Base-by-base conservation (phyloP, 1,140 invertebrate genomes). In the Heliconius hermathena region DNA sequence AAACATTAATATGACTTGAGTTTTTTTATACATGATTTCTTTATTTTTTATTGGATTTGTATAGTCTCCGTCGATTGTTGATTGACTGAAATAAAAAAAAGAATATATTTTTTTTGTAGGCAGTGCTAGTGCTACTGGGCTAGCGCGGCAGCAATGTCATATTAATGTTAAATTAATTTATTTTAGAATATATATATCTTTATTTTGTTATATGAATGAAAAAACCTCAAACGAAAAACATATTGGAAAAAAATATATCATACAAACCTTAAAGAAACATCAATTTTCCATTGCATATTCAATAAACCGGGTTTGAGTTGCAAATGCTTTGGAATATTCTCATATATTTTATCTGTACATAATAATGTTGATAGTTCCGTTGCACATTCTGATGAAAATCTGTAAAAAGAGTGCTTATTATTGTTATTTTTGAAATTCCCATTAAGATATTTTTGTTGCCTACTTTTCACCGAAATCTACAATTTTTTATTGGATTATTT, bases 281-380 rank as follows among this genome's bases (percentile, higher is more conserved):
- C 92, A 76, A 93, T 92, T 54, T 88, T 93, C 92, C 92, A 93
- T 38, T 89, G 85, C 71, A 93, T 41, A 49, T 81, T 84, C 1
- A 82, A 81, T 0, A 93, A 29, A 0, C 88, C 88, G 0, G 90
- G 92, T 41, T 92, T 93, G 8, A 89, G 78, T 22, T 83, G 52
- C 66, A 93, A 78, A 75, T 93, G 91, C 71, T 73, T 84, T 0
- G 89, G 90, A 54, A 93, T 78, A 22, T 86, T 91, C 3, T 82
- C 72, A 75, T 92, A 93, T 76, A 93, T 88, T 57, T 88, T 79
- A 54, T 93, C 91, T 8, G 85, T 86, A 29, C 90, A 91, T 20
- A 93, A 74, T 20, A 93, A 73, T 20, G 74, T 76, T 71, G 87
- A 77, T 11, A 93, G 71, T 72, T 93, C 91, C 3, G 80, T 36